phyloP scores from a whole-genome alignment of 2,888 invertebrate genomes.

The Invenusta paracnida region DNA sequence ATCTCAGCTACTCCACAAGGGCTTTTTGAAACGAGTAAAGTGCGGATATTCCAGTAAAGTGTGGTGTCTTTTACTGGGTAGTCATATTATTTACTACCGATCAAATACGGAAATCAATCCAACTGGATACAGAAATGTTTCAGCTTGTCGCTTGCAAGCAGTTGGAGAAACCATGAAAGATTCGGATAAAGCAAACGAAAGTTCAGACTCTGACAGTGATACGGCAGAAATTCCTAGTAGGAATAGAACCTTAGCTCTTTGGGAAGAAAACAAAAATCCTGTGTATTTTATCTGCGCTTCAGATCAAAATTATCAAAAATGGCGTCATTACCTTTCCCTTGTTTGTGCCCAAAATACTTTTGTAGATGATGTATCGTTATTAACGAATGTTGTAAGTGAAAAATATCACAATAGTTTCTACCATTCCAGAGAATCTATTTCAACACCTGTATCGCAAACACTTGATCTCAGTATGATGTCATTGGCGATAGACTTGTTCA shows the following conservation, averaged over 20 bases:
- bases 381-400: background rate
- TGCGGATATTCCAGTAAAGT: constrained; percentile 40
- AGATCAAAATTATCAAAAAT: constrained; percentile 40
- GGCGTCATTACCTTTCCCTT: constrained; percentile 36
- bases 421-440: constrained; percentile 3
- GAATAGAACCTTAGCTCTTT: constrained; percentile 36
- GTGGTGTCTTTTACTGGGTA: constrained; percentile 39
- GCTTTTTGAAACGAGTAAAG: constrained; percentile 44
- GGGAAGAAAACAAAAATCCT: constrained; percentile 35
- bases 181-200: background rate
- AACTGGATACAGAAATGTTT: constrained; percentile 36
- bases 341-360: background rate
- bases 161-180: background rate
- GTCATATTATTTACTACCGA: constrained; percentile 37
- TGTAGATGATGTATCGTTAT: background rate
- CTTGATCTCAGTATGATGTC: background rate
- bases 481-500: constrained; percentile 20
- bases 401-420: constrained; percentile 13
- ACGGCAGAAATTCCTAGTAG: constrained; percentile 28
- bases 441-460: constrained; percentile 35
- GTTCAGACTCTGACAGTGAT: constrained; percentile 25
- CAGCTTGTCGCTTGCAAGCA: background rate
- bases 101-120: constrained; percentile 31
- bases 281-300: constrained; percentile 34
- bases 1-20: constrained; percentile 40